These are phyloP conservation scores for Syngnathus acus DNA, from an alignment of 2,797 vertebrate genomes.

Conservation along the genomic window DNA sequence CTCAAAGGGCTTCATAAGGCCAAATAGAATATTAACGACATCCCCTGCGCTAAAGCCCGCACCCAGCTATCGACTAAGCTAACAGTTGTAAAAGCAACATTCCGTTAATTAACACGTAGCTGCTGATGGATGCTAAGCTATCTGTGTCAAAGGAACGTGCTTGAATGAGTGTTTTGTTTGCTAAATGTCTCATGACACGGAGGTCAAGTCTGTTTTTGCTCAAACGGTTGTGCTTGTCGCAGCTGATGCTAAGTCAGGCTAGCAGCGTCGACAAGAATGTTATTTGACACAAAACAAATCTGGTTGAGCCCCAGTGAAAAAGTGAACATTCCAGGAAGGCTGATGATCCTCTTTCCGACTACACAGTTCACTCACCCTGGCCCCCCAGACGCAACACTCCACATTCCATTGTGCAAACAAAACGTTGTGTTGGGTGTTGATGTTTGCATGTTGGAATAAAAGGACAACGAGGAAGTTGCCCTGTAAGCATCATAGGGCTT, in stretches of 20 bases:
- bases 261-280: neutral
- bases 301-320: neutral
- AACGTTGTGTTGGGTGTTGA: constrained; percentile 20
- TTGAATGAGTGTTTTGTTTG: neutral
- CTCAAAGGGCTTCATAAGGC: no score
- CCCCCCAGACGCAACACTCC: neutral
- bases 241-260: neutral
- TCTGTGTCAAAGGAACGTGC: neutral
- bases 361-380: neutral
- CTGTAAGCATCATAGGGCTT: constrained; percentile 31
- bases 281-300: neutral
- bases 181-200: neutral
- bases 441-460: constrained; percentile 40
- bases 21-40: no score
- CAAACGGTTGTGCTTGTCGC: neutral
- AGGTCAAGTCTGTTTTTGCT: neutral
- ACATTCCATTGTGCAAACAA: constrained; percentile 25
- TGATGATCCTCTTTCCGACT: neutral
- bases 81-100: no score
- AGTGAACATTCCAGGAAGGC: neutral
- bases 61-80: no score
- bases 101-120: neutral
- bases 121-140: neutral
- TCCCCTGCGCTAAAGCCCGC: no score
- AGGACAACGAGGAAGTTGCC: constrained; percentile 53